phyloP scores from a whole-genome alignment of 2,888 invertebrate genomes.

The Tetanocera ferruginea region DNA sequence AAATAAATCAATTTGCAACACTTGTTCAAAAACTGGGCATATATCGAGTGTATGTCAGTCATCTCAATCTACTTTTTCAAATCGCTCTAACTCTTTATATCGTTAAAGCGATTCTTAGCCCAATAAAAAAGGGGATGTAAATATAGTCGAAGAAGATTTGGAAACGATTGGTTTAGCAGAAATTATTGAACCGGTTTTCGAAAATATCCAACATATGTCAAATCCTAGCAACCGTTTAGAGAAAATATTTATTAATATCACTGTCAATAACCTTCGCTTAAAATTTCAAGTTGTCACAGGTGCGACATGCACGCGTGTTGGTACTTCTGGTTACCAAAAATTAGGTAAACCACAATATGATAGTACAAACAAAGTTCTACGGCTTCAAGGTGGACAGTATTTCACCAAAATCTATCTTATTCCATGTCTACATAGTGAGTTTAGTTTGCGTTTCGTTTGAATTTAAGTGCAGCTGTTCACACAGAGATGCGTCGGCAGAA shows the following conservation, averaged over 20 bases:
- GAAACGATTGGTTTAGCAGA: background rate
- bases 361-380: constrained; percentile 25
- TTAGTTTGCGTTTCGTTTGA: no score
- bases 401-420: no score
- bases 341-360: constrained; percentile 25
- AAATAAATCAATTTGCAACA: constrained; percentile 16
- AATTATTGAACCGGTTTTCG: background rate
- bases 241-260: constrained; percentile 29
- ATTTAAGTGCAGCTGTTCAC: no score
- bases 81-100: no score
- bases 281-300: constrained; percentile 41
- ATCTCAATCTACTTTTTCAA: no score
- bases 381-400: background rate
- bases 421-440: no score
- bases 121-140: no score
- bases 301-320: constrained; percentile 20
- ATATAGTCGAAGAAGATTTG: constrained; percentile 12
- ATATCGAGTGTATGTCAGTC: constrained; percentile 38
- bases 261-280: constrained; percentile 13
- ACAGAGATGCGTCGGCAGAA: no score
- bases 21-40: constrained; percentile 30
- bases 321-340: background rate
- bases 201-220: background rate
- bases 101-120: no score
- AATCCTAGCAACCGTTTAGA: background rate